These are phyloP conservation scores for Tretioscincus oriximinensis DNA, from an alignment of 2,113 vertebrate genomes.

Conservation along the genomic window DNA sequence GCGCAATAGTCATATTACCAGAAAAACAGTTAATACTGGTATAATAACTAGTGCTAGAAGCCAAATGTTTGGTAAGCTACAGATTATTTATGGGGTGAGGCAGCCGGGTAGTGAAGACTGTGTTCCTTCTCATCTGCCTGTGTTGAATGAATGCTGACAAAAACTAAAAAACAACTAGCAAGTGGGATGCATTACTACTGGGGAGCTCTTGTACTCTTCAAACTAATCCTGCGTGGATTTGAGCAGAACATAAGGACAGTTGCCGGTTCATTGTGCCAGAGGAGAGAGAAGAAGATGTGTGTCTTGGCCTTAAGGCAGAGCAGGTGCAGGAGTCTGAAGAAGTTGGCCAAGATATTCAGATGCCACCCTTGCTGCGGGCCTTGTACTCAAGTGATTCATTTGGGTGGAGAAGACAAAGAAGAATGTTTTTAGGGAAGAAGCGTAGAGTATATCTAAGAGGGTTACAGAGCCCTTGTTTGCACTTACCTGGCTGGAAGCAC, in stretches of 20 bases:
- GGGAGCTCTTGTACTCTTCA: neutral
- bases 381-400: neutral
- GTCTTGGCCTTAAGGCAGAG: slow-evolving; percentile 13
- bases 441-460: neutral
- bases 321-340: slow-evolving; percentile 2
- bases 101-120: neutral
- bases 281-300: neutral
- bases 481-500: too few relatives aligned
- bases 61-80: neutral
- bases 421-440: too few relatives aligned
- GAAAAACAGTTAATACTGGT: neutral
- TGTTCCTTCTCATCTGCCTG: neutral
- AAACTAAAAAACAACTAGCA: neutral
- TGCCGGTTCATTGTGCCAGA: neutral
- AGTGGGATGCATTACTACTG: neutral
- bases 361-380: slow-evolving; percentile 21
- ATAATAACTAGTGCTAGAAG: neutral
- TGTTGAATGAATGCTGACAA: neutral
- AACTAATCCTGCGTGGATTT: neutral
- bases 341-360: neutral
- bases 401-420: slow-evolving; percentile 7
- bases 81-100: neutral
- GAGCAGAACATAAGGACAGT: neutral
- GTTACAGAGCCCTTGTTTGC: neutral
- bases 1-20: neutral